A percentile compares a stretch with the other conserved stretches of the same genome.
These are phyloP conservation scores for Pheosia tremula DNA, from an alignment of 2,888 invertebrate species.

Conservation along the genomic window DNA sequence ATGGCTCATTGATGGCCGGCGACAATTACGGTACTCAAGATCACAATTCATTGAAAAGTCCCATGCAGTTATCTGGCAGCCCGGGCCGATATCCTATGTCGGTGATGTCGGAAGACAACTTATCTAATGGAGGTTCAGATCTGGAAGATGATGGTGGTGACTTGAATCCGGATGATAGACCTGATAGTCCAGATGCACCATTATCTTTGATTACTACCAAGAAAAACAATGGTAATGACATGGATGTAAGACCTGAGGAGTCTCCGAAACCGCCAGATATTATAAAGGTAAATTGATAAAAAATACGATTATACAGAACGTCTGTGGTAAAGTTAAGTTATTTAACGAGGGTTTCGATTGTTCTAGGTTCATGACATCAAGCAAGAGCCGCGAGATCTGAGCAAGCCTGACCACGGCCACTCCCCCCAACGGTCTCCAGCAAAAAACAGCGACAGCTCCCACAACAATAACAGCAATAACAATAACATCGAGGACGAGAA, in stretches of 20 bases:
- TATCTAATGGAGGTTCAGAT: slow-evolving; percentile 87
- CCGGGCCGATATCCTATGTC: slow-evolving; percentile 86
- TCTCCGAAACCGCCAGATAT: slow-evolving; percentile 82
- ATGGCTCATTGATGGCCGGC: slow-evolving; percentile 85
- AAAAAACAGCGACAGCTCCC: slow-evolving; percentile 82
- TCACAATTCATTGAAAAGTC: slow-evolving; percentile 86
- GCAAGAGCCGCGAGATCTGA: slow-evolving; percentile 80
- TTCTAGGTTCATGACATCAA: slow-evolving; percentile 82
- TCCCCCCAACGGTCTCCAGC: slow-evolving; percentile 83
- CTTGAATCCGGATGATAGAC: slow-evolving; percentile 81
- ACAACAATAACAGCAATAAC: slow-evolving; percentile 74
- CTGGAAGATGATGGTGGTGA: slow-evolving; percentile 87
- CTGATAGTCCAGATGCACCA: slow-evolving; percentile 87
- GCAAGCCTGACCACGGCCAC: slow-evolving; percentile 63
- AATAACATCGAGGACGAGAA: slow-evolving; percentile 79
- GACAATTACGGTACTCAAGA: slow-evolving; percentile 85
- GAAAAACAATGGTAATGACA: slow-evolving; percentile 75
- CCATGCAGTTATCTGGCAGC: slow-evolving; percentile 81
- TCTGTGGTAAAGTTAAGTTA: background rate
- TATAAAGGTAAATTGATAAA: slow-evolving; percentile 66
- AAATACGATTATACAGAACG: background rate
- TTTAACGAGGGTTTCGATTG: slow-evolving; percentile 25
- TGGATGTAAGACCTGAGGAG: slow-evolving; percentile 77
- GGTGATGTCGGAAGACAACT: slow-evolving; percentile 87
- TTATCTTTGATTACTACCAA: slow-evolving; percentile 88